These are phyloP conservation scores for Microcebus griseorufus DNA, from an alignment of 2,113 vertebrate genomes.

Conservation along the genomic window DNA sequence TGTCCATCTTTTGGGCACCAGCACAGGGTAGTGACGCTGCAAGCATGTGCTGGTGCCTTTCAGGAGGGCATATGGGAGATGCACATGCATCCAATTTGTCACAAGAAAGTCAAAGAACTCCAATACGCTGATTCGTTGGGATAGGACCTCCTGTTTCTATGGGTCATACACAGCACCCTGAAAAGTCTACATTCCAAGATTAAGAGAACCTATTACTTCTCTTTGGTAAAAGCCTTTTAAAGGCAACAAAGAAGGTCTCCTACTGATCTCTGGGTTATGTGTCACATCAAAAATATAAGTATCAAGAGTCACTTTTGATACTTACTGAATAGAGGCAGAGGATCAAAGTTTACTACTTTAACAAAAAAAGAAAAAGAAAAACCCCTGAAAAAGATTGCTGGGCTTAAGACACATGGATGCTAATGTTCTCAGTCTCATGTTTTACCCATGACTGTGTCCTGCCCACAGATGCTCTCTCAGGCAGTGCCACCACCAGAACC, in stretches of 20 bases:
- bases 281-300: constrained; percentile 20
- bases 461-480: background rate
- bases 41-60: background rate
- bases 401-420: background rate
- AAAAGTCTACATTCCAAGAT: background rate
- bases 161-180: background rate
- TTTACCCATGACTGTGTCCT: background rate
- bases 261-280: background rate
- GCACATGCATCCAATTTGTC: background rate
- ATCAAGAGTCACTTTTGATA: constrained; percentile 19
- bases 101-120: background rate
- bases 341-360: constrained; percentile 1
- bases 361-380: background rate
- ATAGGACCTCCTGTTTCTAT: background rate
- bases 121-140: background rate
- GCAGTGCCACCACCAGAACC: background rate
- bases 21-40: background rate
- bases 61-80: background rate
- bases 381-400: background rate
- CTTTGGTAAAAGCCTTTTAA: background rate
- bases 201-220: background rate
- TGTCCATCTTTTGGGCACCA: background rate
- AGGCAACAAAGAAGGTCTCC: background rate
- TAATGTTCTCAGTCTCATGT: background rate
- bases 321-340: background rate